Evolutionary conservation across 1,140 invertebrate species (phyloP), one percentile per base, ranked within the genome.

Genomic region (Drosophila ananassae): DNA sequence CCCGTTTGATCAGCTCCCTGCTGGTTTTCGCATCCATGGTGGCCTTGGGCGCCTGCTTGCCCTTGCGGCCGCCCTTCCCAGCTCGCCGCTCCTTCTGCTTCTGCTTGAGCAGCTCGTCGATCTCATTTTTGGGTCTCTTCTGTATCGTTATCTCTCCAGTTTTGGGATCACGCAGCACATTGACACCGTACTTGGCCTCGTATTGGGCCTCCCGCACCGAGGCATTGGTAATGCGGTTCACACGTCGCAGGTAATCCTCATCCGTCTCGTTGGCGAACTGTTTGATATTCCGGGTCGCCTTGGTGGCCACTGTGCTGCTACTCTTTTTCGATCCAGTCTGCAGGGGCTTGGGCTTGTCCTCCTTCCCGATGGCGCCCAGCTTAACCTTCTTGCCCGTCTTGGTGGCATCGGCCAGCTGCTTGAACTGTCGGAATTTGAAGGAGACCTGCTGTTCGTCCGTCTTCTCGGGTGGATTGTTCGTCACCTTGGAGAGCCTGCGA

Each of bases 131-230:
- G 0, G 87, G 77, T 0, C 77, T 73, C 67, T 93, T 94, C 37
- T 91, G 84, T 9, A 94, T 22, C 6, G 92, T 91, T 24, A 94
- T 90, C 28, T 91, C 61, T 2, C 94, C 94, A 3, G 93, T 93
- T 48, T 91, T 74, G 0, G 87, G 55, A 80, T 94, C 90, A 12
- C 93, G 78, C 47, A 93, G 90, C 0, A 94, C 92, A 58, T 93
- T 90, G 0, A 94, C 94, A 17, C 92, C 91, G 61, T 92, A 94
- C 54, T 94, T 94, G 2, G 92, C 91, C 66, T 94, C 94, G 66
- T 94, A 94, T 17, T 91, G 87, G 3, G 93, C 92, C 73, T 94
- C 93, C 9, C 92, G 92, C 1, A 94, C 54, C 32, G 93, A 93
- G 25, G 90, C 89, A 1, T 92, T 71, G 2, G 94, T 93, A 41